Percentiles rank a stretch among this genome's conserved stretches.
These are phyloP conservation scores for Amazona vittata DNA, from an alignment of 2,113 vertebrate genomes.

Conservation along the genomic window DNA sequence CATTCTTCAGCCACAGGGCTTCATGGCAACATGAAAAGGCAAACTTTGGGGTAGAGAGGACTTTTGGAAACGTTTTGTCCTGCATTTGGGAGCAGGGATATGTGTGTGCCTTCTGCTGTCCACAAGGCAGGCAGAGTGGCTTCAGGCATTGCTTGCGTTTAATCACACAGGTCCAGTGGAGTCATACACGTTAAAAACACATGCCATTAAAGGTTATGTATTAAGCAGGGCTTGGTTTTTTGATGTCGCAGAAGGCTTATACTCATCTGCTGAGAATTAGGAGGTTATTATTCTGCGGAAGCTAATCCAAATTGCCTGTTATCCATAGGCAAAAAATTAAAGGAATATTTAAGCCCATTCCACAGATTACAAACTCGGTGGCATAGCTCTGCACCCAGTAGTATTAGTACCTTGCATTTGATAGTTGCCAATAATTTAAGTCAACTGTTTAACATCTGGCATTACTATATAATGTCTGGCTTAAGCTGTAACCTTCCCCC, in stretches of 20 bases:
- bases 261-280: slow-evolving; percentile 57
- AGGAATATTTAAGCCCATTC: slow-evolving; percentile 9
- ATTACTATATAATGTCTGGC: slow-evolving; percentile 46
- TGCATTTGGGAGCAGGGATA: not conserved
- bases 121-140: not conserved
- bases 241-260: slow-evolving; percentile 26
- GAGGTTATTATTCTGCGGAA: slow-evolving; percentile 18
- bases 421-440: slow-evolving; percentile 57
- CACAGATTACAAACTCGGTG: slow-evolving; percentile 25
- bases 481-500: not conserved
- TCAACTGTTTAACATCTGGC: slow-evolving; percentile 67
- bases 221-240: not conserved
- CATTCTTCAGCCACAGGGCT: not conserved
- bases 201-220: not conserved
- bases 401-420: slow-evolving; percentile 26
- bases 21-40: not conserved
- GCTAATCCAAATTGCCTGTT: slow-evolving; percentile 47
- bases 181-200: not conserved
- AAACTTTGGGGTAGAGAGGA: not conserved
- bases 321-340: slow-evolving; percentile 54
- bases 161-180: not conserved
- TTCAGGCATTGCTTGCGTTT: not conserved
- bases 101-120: not conserved
- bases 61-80: not conserved
- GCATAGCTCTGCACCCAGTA: slow-evolving; percentile 21